Evolutionary conservation across 1,140 invertebrate species (phyloP), one percentile per base, ranked within the genome.

Genomic region (Megalonaias nervosa): DNA sequence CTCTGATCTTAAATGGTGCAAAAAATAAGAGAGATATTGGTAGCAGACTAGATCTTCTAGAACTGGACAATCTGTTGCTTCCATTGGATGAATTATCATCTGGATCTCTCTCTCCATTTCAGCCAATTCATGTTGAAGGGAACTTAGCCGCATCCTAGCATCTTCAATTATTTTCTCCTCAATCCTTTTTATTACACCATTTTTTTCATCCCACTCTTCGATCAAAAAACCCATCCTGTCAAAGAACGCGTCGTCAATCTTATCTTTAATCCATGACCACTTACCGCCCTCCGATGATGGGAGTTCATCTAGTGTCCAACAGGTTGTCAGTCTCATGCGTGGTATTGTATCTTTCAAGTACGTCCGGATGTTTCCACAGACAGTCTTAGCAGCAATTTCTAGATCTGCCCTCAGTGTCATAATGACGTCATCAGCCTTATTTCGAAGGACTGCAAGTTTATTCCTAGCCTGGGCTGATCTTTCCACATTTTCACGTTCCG

Each of bases 371-470:
- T 75, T 62, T 57, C 23, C 19, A 1, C 26, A 66, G 19, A 81
- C 56, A 13, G 71, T 23, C 6, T 58, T 16, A 56, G 66, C 74
- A 26, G 70, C 61, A 19, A 66, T 64, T 17, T 74, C 60, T 15
- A 86, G 31, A 12, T 79, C 57, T 23, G 56, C 68, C 2, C 59
- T 57, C n/a, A 84, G 60, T 15, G 67, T 65, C 11, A 58, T 26
- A 4, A 84, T 74, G 14, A 82, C 82, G 6, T 68, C 61, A 31
- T 69, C 31, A 9, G 86, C 65, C n/a, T 76, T 66, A 21, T 58
- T 19, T 65, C 81, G 64, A 9, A 87, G 73, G 0, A 68, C 80
- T n/a, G 74, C 57, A n/a, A 86, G 74, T 64, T 82, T 83, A 3
- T 48, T 17, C 15, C 65, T 26, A 31, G 81, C 70, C 19, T 15